phyloP scores from a whole-genome alignment of 2,888 invertebrate species.

The Sinhomidia bicolor region DNA sequence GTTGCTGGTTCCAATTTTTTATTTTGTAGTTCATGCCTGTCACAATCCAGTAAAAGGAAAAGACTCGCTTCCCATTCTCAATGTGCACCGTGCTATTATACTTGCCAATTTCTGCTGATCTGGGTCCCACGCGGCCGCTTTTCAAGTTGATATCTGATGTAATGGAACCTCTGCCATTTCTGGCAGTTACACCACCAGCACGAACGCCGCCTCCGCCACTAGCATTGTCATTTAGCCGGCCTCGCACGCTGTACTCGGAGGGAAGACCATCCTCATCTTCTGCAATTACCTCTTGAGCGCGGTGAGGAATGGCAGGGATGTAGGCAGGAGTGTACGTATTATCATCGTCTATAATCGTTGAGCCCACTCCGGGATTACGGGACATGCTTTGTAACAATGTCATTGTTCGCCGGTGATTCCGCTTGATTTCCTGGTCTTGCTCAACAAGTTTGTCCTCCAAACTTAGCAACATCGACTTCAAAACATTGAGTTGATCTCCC shows the following conservation, averaged over 20 bases:
- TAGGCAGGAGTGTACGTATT: slow-evolving; percentile 70
- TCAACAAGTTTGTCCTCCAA: slow-evolving; percentile 81
- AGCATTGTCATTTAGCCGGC: slow-evolving; percentile 39
- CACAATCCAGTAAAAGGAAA: slow-evolving; percentile 82
- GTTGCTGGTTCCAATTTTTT: slow-evolving; percentile 81
- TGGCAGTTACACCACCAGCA: slow-evolving; percentile 8
- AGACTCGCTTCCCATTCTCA: slow-evolving; percentile 80
- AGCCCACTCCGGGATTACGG: slow-evolving; percentile 67
- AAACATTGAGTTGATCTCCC: slow-evolving; percentile 81
- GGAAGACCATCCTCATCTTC: slow-evolving; percentile 69
- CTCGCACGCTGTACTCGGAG: slow-evolving; percentile 23
- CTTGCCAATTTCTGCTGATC: slow-evolving; percentile 81
- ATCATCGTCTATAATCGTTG: slow-evolving; percentile 74
- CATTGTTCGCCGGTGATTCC: slow-evolving; percentile 79
- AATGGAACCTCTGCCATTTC: slow-evolving; percentile 10
- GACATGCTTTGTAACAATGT: slow-evolving; percentile 75
- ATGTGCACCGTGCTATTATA: slow-evolving; percentile 81
- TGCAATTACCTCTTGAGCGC: slow-evolving; percentile 76
- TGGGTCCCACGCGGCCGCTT: slow-evolving; percentile 78
- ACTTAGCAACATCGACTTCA: slow-evolving; percentile 81
- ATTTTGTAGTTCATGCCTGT: slow-evolving; percentile 81
- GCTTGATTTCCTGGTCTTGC: slow-evolving; percentile 80
- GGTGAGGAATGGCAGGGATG: slow-evolving; percentile 72
- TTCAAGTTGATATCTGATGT: slow-evolving; percentile 54
- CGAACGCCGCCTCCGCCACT: slow-evolving; percentile 53